A percentile compares a stretch with the other conserved stretches of the same genome.
These are phyloP conservation scores for Schlechtendalia chinensis DNA, from an alignment of 1,140 invertebrate species.

Conservation along the genomic window DNA sequence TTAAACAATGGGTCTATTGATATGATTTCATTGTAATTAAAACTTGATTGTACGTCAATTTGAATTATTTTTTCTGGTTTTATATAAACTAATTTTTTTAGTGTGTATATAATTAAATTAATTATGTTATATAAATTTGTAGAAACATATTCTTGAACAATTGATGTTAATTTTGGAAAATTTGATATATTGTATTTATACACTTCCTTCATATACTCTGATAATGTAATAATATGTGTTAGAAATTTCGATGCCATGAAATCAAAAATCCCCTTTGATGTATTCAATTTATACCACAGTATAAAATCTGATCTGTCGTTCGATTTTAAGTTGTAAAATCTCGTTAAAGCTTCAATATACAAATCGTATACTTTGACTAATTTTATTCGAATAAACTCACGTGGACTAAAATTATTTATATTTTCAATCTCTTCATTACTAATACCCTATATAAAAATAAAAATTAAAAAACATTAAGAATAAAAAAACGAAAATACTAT, in stretches of 20 bases:
- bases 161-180: neutral
- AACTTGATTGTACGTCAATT: neutral
- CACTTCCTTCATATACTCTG: neutral
- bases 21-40: neutral
- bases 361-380: neutral
- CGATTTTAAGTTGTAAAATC: neutral
- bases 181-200: slow-evolving; percentile 16
- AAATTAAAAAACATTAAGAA: no score
- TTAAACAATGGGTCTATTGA: neutral
- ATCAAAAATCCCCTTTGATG: neutral
- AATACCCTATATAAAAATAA: no score
- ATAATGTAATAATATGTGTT: neutral
- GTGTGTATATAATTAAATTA: neutral
- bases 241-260: neutral
- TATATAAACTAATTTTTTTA: neutral
- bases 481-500: no score
- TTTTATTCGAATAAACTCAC: neutral
- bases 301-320: neutral
- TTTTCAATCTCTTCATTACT: no score
- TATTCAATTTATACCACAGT: neutral
- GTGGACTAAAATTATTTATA: neutral
- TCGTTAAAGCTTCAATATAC: neutral
- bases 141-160: neutral
- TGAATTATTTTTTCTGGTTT: neutral
- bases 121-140: neutral